Percentiles rank a stretch among this genome's conserved stretches.
phyloP scores from a whole-genome alignment of 2,113 vertebrate species.

The Tringa solitaria region DNA sequence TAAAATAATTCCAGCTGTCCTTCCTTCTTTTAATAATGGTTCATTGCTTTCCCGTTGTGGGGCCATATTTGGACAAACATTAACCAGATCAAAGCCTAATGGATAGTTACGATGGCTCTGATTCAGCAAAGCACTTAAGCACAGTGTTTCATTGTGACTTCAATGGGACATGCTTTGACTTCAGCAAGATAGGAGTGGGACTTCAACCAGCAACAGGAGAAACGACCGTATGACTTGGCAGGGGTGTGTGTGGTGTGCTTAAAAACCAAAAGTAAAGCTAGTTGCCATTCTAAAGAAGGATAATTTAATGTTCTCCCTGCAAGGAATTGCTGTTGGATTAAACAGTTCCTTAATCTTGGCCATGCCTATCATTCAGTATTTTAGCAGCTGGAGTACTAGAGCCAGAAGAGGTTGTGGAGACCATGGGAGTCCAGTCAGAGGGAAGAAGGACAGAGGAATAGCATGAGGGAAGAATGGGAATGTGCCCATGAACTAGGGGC shows the following conservation, averaged over 20 bases:
- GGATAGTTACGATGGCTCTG: conserved; percentile 60
- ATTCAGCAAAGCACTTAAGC: conserved; percentile 66
- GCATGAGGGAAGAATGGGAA: background rate
- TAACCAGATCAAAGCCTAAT: conserved; percentile 71
- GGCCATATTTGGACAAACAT: conserved; percentile 65
- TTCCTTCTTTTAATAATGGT: conserved; percentile 62
- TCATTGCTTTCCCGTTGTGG: conserved; percentile 51
- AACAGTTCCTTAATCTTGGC: background rate
- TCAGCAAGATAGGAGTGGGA: background rate
- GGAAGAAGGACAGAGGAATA: background rate
- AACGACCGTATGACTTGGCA: background rate
- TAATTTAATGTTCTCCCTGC: background rate
- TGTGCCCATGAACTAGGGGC: background rate
- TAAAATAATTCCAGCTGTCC: conserved; percentile 65
- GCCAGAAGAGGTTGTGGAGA: background rate
- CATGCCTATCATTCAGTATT: rapidly evolving
- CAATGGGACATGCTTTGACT: conserved; percentile 45
- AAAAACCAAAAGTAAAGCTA: background rate
- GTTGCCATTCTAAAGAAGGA: background rate
- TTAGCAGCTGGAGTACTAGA: background rate
- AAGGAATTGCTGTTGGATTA: background rate
- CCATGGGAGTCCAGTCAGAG: background rate
- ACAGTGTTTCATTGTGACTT: conserved; percentile 50
- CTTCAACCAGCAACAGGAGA: background rate
- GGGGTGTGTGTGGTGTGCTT: background rate